Percentiles rank a stretch among this genome's conserved stretches.
These are phyloP conservation scores for Drosophila neotestacea DNA, from an alignment of 2,888 invertebrate genomes.

Conservation along the genomic window DNA sequence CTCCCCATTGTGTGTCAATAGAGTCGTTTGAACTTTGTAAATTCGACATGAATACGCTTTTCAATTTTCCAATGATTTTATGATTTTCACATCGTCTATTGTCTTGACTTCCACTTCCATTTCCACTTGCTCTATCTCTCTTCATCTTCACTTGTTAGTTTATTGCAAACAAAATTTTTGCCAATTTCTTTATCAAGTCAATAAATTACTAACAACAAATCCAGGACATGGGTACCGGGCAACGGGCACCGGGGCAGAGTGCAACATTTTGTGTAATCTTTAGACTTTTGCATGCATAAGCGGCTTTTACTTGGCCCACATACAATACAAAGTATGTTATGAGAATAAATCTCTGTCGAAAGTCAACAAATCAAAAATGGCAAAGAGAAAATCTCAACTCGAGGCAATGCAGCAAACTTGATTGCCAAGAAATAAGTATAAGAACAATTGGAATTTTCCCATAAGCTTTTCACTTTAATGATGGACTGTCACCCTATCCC, in stretches of 20 bases:
- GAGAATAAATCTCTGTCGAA: slow-evolving; percentile 44
- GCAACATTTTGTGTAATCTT: slow-evolving; percentile 64
- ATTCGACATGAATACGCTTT: slow-evolving; percentile 29
- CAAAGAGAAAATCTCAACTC: slow-evolving; percentile 24
- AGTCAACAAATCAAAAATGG: slow-evolving; percentile 69
- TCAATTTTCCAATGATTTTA: slow-evolving; percentile 70
- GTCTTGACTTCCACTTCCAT: slow-evolving; percentile 4
- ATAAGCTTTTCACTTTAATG: slow-evolving; percentile 43
- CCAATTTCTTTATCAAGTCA: slow-evolving; percentile 72
- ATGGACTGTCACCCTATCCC: slow-evolving; percentile 15
- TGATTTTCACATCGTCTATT: slow-evolving; percentile 48
- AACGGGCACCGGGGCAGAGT: slow-evolving; percentile 11
- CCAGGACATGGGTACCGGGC: not conserved
- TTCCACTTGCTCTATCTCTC: not conserved
- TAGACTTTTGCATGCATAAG: slow-evolving; percentile 72
- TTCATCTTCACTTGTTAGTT: not conserved
- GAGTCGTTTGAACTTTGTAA: slow-evolving; percentile 34
- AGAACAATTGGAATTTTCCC: slow-evolving; percentile 38
- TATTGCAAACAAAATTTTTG: slow-evolving; percentile 51
- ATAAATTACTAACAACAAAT: slow-evolving; percentile 68
- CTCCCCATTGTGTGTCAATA: slow-evolving; percentile 61
- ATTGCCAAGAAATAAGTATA: slow-evolving; percentile 55
- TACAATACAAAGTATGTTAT: slow-evolving; percentile 40
- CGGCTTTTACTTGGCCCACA: slow-evolving; percentile 72
- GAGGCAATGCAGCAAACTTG: slow-evolving; percentile 62